Conservation (phyloP, 2,888 invertebrate genomes). For the Mechanitis messenoides region DNA sequence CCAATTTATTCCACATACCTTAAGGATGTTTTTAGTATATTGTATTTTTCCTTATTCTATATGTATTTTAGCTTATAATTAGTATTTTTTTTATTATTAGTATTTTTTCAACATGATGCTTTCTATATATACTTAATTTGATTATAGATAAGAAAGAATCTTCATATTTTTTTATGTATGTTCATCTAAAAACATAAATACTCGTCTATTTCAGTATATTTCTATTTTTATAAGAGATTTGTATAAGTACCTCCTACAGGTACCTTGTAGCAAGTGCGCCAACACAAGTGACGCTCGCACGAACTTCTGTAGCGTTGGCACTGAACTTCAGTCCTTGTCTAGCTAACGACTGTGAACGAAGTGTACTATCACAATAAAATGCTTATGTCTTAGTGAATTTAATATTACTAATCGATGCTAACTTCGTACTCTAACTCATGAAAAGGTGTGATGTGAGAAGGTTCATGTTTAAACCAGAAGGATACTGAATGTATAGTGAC, state of each 20-base stretch:
- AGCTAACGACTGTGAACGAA: conserved; percentile 61
- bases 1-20: too few species aligned
- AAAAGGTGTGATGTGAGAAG: background rate
- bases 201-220: conserved; percentile 26
- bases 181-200: conserved; percentile 16
- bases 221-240: conserved; percentile 30
- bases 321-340: conserved; percentile 69
- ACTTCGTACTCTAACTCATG: background rate
- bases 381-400: conserved; percentile 23
- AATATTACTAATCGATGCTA: conserved; percentile 13
- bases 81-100: background rate
- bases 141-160: background rate
- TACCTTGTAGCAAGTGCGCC: conserved; percentile 54
- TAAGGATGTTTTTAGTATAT: too few species aligned
- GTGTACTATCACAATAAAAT: conserved; percentile 33
- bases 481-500: background rate
- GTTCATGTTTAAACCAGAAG: background rate
- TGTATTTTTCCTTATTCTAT: too few species aligned
- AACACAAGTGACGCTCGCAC: conserved; percentile 67
- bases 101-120: background rate
- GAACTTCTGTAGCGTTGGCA: conserved; percentile 69
- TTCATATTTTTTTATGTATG: too few species aligned
- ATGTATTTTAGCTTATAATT: too few species aligned
- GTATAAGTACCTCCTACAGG: conserved; percentile 58
- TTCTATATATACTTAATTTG: background rate